Evolutionary conservation across 2,888 invertebrate species (phyloP).

Genomic region (Bellardia bayeri): DNA sequence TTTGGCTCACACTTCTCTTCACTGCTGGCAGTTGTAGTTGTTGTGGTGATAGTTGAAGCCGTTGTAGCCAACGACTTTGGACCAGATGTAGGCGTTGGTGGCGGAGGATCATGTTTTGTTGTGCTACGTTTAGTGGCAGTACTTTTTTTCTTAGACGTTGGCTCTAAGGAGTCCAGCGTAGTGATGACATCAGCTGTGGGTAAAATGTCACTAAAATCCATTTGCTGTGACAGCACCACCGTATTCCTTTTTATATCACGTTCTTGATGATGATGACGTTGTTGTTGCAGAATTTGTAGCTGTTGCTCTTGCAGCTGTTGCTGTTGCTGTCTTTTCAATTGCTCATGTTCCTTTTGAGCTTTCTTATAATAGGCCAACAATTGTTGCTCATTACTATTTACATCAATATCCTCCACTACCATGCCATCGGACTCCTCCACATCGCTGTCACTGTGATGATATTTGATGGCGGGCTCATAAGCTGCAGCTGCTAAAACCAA

Average conservation of each 20-base stretch:
- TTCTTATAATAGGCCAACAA: slow-evolving; percentile 79
- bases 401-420: slow-evolving; percentile 63
- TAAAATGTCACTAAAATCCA: slow-evolving; percentile 78
- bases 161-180: slow-evolving; percentile 70
- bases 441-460: slow-evolving; percentile 63
- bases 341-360: slow-evolving; percentile 77
- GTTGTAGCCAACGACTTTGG: slow-evolving; percentile 58
- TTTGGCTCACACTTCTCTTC: slow-evolving; percentile 82
- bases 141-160: slow-evolving; percentile 66
- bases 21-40: slow-evolving; percentile 70
- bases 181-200: slow-evolving; percentile 77
- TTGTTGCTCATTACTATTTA: slow-evolving; percentile 75
- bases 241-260: slow-evolving; percentile 60
- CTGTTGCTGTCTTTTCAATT: slow-evolving; percentile 65
- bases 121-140: slow-evolving; percentile 77
- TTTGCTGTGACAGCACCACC: slow-evolving; percentile 38
- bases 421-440: slow-evolving; percentile 65
- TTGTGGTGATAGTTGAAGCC: slow-evolving; percentile 61
- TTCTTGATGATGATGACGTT: slow-evolving; percentile 70
- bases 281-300: too few species aligned
- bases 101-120: slow-evolving; percentile 70
- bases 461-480: slow-evolving; percentile 67
- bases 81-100: slow-evolving; percentile 58
- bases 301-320: slow-evolving; percentile 49
- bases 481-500: slow-evolving; percentile 70